Conservation (phyloP, 2,113 vertebrate species). For the Dipodomys stephensi region DNA sequence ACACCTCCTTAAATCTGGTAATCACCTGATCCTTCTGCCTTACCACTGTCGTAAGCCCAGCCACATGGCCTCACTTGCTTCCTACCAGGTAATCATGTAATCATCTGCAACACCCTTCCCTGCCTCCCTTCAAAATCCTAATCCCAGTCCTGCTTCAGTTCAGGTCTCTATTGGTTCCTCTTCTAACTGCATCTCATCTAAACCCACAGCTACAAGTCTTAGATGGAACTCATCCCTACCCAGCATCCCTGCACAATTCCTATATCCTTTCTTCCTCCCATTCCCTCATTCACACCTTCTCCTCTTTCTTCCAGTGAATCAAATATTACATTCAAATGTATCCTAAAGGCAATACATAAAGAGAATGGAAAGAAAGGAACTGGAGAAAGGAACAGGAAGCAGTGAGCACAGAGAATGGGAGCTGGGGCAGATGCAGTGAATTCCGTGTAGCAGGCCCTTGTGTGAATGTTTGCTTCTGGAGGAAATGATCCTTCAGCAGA, state of each 20-base stretch:
- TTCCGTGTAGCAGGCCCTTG: too few relatives aligned
- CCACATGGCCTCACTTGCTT: background rate
- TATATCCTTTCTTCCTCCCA: background rate
- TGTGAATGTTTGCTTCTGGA: too few relatives aligned
- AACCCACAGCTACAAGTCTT: background rate
- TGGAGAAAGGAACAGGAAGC: too few relatives aligned
- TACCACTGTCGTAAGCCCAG: background rate
- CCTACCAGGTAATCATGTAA: background rate
- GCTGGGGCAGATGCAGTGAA: too few relatives aligned
- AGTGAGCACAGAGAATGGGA: too few relatives aligned
- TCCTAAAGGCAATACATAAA: too few relatives aligned
- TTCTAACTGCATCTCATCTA: background rate
- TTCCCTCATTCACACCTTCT: background rate
- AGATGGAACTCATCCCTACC: background rate
- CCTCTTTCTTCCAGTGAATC: background rate
- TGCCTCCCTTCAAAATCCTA: background rate
- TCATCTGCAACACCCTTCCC: too few relatives aligned
- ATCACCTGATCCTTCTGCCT: background rate
- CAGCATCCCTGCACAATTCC: background rate
- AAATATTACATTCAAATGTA: too few relatives aligned
- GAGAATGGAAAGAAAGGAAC: too few relatives aligned
- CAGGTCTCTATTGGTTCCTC: background rate
- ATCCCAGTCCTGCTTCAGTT: background rate
- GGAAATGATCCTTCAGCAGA: too few relatives aligned
- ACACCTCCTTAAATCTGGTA: background rate